phyloP scores from a whole-genome alignment of 2,888 invertebrate species.

The Thera obeliscata region DNA sequence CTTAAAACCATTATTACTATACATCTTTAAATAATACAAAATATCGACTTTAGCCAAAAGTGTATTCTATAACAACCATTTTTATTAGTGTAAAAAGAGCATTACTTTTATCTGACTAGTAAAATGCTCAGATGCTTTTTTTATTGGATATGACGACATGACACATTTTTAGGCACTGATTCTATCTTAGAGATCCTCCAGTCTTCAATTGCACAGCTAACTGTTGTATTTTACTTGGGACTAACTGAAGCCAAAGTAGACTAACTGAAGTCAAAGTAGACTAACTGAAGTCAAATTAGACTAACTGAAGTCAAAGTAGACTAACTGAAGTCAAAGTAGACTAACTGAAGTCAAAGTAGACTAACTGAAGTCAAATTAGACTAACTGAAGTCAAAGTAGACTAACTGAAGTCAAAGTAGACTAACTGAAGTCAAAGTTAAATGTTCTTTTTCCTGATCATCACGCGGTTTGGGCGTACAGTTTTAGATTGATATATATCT shows the following conservation, averaged over 20 bases:
- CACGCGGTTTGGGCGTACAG: neutral
- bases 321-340: too few species aligned
- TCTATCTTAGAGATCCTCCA: slow-evolving; percentile 8
- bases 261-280: too few species aligned
- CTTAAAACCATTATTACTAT: slow-evolving; percentile 22
- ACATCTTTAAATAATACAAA: slow-evolving; percentile 21
- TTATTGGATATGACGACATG: slow-evolving; percentile 23
- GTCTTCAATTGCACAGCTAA: neutral
- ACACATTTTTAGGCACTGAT: slow-evolving; percentile 31
- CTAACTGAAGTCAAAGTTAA: too few species aligned
- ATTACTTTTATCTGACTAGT: slow-evolving; percentile 32
- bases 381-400: too few species aligned
- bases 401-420: too few species aligned
- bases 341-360: too few species aligned
- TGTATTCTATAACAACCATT: slow-evolving; percentile 31
- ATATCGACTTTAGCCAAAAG: slow-evolving; percentile 26
- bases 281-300: too few species aligned
- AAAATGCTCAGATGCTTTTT: slow-evolving; percentile 26
- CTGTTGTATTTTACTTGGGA: neutral
- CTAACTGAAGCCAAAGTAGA: too few species aligned
- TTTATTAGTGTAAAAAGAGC: slow-evolving; percentile 15
- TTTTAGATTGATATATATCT: neutral
- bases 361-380: too few species aligned
- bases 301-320: too few species aligned
- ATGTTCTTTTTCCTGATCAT: neutral